These are phyloP conservation scores for Drosophila meridiana DNA, from an alignment of 2,888 invertebrate genomes.

Conservation along the genomic window DNA sequence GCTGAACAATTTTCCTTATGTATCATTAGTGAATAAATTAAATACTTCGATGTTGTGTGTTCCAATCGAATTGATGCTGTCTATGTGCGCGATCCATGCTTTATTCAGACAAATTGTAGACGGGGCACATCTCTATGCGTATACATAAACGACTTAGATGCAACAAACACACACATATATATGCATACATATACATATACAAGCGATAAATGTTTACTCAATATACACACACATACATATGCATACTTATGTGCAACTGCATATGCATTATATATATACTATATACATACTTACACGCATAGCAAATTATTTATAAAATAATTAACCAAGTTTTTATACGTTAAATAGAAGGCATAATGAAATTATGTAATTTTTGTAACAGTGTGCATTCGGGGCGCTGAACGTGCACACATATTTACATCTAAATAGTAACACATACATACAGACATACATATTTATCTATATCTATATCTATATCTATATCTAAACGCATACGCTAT, in stretches of 20 bases:
- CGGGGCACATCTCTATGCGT: conserved; percentile 25
- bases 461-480: conserved; percentile 52
- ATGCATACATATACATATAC: conserved; percentile 8
- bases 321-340: conserved; percentile 52
- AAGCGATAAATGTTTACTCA: conserved; percentile 32
- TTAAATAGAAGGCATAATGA: conserved; percentile 59
- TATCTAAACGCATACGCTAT: conserved; percentile 36
- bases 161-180: neutral
- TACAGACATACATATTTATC: conserved; percentile 41
- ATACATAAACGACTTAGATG: conserved; percentile 17
- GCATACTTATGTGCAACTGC: conserved; percentile 1
- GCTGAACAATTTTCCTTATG: conserved; percentile 29
- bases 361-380: conserved; percentile 69
- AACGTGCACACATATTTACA: conserved; percentile 34
- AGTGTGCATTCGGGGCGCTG: conserved; percentile 37
- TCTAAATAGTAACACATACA: conserved; percentile 39
- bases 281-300: conserved; percentile 46
- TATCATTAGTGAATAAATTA: conserved; percentile 16
- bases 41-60: conserved; percentile 12
- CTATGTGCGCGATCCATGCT: no score
- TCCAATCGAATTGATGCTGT: no score
- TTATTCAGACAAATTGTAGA: neutral
- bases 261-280: neutral
- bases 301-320: conserved; percentile 52
- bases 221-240: conserved; percentile 19